Conservation (phyloP, 2,797 vertebrate genomes). For the Margarornis squamiger region DNA sequence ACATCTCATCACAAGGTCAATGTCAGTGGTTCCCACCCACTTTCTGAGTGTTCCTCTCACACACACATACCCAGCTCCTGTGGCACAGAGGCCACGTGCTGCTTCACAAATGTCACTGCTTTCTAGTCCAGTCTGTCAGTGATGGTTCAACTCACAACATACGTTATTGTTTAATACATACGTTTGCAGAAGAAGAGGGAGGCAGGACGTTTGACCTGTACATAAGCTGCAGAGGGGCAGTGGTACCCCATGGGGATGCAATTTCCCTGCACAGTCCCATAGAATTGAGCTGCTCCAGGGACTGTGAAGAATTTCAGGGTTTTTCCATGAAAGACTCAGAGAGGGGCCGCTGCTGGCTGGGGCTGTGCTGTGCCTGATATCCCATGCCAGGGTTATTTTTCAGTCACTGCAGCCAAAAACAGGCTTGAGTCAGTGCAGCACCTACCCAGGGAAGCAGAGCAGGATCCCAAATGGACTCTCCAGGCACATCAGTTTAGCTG, state of each 20-base stretch:
- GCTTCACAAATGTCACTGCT: not conserved
- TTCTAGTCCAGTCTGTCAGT: not conserved
- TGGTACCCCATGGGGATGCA: not conserved
- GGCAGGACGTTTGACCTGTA: not conserved
- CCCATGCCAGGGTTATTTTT: fast-evolving
- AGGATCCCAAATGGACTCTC: not conserved
- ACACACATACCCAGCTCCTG: not conserved
- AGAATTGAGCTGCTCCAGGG: not conserved
- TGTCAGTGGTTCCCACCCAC: not conserved
- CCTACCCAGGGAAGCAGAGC: not conserved
- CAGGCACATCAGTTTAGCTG: fast-evolving
- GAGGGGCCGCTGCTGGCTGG: not conserved
- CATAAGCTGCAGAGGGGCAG: not conserved
- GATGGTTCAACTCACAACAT: not conserved
- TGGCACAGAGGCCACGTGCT: not conserved
- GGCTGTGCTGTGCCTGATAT: not conserved
- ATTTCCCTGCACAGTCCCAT: fast-evolving
- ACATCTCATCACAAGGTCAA: not conserved
- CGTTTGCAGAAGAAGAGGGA: fast-evolving
- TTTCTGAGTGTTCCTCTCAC: not conserved
- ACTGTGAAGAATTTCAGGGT: not conserved
- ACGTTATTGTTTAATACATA: not conserved
- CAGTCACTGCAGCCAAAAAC: not conserved
- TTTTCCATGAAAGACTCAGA: not conserved
- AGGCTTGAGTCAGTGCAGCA: not conserved